Percentiles rank a stretch among this genome's conserved stretches.
These are phyloP conservation scores for Arctia plantaginis DNA, from an alignment of 2,888 invertebrate genomes.

Conservation along the genomic window DNA sequence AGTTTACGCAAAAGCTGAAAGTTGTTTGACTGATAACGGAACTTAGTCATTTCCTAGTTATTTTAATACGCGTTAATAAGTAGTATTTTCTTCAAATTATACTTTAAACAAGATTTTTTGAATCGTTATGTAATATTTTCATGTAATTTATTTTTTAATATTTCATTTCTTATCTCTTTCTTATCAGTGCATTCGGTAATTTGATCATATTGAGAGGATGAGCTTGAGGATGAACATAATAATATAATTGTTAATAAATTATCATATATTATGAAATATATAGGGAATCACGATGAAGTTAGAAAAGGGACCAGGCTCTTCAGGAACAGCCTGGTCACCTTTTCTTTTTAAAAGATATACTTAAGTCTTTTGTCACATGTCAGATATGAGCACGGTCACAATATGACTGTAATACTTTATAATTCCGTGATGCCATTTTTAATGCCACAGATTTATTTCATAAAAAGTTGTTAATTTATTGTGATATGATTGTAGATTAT, in stretches of 20 bases:
- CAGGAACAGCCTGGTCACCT: no score
- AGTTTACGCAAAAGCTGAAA: conserved; percentile 11
- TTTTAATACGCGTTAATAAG: not conserved
- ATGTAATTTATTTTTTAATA: no score
- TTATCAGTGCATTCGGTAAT: not conserved
- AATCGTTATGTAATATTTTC: not conserved
- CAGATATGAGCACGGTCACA: no score
- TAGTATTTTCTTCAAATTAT: not conserved
- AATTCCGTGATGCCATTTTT: not conserved
- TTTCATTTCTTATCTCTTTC: not conserved
- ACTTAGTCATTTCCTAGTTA: conserved; percentile 11
- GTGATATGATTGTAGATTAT: not conserved
- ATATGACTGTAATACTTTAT: not conserved
- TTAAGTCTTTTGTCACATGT: no score
- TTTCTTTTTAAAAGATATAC: no score
- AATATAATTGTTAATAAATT: no score
- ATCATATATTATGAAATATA: no score
- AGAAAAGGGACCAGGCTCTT: no score
- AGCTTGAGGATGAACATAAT: no score
- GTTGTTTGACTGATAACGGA: conserved; percentile 14
- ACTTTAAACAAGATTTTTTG: not conserved
- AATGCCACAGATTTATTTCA: not conserved
- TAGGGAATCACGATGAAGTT: no score
- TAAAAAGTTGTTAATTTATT: not conserved
- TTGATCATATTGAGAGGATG: not conserved